phyloP scores from a whole-genome alignment of 2,888 invertebrate species.

The Julus scandinavius region DNA sequence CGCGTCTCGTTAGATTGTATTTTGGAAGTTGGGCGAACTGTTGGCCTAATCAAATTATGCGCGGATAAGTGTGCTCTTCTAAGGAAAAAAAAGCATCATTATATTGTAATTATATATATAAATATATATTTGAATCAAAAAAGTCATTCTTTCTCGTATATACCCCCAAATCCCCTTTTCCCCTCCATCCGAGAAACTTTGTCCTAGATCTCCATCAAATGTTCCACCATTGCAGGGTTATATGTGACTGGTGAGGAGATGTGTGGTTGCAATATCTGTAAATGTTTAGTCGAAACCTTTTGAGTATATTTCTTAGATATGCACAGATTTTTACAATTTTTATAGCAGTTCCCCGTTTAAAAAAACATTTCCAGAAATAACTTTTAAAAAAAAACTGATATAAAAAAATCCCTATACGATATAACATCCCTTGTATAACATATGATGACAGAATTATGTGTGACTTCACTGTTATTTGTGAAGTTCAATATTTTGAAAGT shows the following conservation, averaged over 20 bases:
- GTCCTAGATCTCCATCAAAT: slow-evolving; percentile 50
- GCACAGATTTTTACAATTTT: slow-evolving; percentile 60
- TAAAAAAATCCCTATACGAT: slow-evolving; percentile 47
- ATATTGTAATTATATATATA: slow-evolving; percentile 42
- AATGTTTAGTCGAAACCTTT: slow-evolving; percentile 54
- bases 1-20: neutral
- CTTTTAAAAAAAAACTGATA: slow-evolving; percentile 53
- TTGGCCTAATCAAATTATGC: slow-evolving; percentile 4
- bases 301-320: slow-evolving; percentile 58
- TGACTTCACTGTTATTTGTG: slow-evolving; percentile 53
- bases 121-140: slow-evolving; percentile 41
- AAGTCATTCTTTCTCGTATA: slow-evolving; percentile 40
- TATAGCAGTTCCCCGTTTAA: slow-evolving; percentile 58
- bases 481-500: slow-evolving; percentile 52
- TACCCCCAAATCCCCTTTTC: neutral
- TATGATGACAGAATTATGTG: slow-evolving; percentile 37
- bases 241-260: slow-evolving; percentile 50
- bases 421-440: slow-evolving; percentile 49
- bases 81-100: slow-evolving; percentile 11
- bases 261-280: slow-evolving; percentile 57
- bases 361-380: slow-evolving; percentile 56
- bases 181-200: slow-evolving; percentile 26
- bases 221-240: slow-evolving; percentile 54
- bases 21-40: neutral
- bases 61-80: neutral